These are phyloP conservation scores for Trisateles emortualis DNA, from an alignment of 2,888 invertebrate species.

Conservation along the genomic window DNA sequence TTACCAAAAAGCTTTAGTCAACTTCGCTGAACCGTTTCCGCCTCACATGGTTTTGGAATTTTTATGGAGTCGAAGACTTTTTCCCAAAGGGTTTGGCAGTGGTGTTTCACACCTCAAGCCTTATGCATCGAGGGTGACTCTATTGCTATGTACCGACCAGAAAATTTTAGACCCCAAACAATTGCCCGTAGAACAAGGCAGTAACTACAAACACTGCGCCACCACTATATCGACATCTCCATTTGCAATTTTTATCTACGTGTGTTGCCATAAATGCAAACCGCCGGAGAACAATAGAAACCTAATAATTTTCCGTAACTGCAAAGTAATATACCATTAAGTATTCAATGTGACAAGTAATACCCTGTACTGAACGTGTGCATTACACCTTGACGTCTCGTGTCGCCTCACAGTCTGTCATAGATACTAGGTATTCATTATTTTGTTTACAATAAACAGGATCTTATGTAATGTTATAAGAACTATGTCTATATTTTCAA, in stretches of 20 bases:
- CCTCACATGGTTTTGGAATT: too few relatives aligned
- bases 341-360: slow-evolving; percentile 18
- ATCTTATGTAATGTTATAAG: slow-evolving; percentile 9
- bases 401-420: slow-evolving; percentile 23
- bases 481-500: neutral
- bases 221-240: too few relatives aligned
- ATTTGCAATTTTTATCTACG: neutral
- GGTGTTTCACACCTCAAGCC: too few relatives aligned
- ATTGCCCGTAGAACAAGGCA: neutral
- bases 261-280: neutral
- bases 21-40: too few relatives aligned
- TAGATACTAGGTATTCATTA: slow-evolving; percentile 6
- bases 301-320: slow-evolving; percentile 28
- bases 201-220: neutral
- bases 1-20: too few relatives aligned
- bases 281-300: neutral
- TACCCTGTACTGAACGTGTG: slow-evolving; percentile 19
- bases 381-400: slow-evolving; percentile 30
- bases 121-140: too few relatives aligned
- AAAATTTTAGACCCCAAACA: too few relatives aligned
- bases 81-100: too few relatives aligned
- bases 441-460: slow-evolving; percentile 2
- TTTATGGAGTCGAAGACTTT: too few relatives aligned
- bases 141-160: too few relatives aligned
- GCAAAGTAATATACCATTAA: slow-evolving; percentile 21